Conservation (phyloP, 2,113 vertebrate genomes). For the Muntiacus muntjak region DNA sequence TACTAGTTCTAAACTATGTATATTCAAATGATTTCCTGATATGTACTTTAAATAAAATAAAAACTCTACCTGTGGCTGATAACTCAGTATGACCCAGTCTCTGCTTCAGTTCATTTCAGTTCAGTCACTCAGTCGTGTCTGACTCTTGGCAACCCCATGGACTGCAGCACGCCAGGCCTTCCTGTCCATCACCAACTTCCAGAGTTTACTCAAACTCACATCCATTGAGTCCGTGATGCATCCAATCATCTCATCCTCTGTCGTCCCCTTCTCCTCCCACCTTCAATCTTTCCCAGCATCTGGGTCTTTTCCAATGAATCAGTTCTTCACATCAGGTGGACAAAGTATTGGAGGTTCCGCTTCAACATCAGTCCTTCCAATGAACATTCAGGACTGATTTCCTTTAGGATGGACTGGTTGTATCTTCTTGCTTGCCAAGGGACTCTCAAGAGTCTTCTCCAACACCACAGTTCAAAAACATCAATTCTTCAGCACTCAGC, state of each 20-base stretch:
- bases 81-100: neutral
- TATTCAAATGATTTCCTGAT: neutral
- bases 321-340: neutral
- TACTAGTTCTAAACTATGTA: neutral
- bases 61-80: neutral
- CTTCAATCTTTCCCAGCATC: neutral
- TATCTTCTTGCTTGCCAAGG: neutral
- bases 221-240: neutral
- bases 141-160: neutral
- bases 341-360: neutral
- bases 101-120: neutral
- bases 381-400: neutral
- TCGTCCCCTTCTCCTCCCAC: neutral
- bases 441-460: neutral
- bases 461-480: neutral
- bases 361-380: neutral
- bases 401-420: neutral
- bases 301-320: neutral
- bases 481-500: neutral
- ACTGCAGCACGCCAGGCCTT: neutral
- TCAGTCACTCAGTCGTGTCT: neutral
- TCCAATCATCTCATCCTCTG: neutral
- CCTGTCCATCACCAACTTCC: neutral
- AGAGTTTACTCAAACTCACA: neutral
- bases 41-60: neutral